These are phyloP conservation scores for Callyntrura guangdongensis DNA, from an alignment of 2,888 invertebrate genomes.

Conservation along the genomic window DNA sequence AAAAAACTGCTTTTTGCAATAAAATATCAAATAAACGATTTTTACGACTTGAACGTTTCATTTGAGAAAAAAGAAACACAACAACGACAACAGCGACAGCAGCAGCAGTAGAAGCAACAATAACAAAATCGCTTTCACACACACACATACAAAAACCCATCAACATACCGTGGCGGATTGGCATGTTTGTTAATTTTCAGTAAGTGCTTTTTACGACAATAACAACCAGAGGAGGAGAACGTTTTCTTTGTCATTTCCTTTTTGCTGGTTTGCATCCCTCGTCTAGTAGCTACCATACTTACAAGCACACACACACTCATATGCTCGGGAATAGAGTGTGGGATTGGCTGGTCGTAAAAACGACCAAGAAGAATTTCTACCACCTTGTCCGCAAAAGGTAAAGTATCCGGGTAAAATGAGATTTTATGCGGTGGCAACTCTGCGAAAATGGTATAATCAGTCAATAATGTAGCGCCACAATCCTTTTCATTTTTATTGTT, in stretches of 20 bases:
- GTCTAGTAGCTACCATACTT: no score
- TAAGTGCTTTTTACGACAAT: constrained; percentile 58
- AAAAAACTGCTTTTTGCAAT: constrained; percentile 65
- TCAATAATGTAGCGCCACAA: background rate
- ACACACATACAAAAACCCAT: no score
- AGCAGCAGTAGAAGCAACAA: background rate
- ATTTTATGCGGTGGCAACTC: no score
- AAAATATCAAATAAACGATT: constrained; percentile 72
- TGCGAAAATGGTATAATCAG: no score
- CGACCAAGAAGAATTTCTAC: no score
- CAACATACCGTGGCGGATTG: constrained; percentile 41
- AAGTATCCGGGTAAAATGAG: no score
- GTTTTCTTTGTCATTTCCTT: constrained; percentile 38
- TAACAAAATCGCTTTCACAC: no score
- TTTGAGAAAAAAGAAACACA: constrained; percentile 34
- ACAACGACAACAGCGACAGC: background rate
- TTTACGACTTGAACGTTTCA: constrained; percentile 66
- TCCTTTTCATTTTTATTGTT: background rate
- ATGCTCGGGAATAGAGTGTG: no score
- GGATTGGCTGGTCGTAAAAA: no score
- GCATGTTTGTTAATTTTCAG: constrained; percentile 73
- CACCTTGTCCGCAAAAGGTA: no score
- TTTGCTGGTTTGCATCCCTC: background rate
- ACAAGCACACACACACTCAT: no score
- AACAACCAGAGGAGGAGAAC: background rate